These are phyloP conservation scores for Drosophila leonis DNA, from an alignment of 2,888 invertebrate species.

Conservation along the genomic window DNA sequence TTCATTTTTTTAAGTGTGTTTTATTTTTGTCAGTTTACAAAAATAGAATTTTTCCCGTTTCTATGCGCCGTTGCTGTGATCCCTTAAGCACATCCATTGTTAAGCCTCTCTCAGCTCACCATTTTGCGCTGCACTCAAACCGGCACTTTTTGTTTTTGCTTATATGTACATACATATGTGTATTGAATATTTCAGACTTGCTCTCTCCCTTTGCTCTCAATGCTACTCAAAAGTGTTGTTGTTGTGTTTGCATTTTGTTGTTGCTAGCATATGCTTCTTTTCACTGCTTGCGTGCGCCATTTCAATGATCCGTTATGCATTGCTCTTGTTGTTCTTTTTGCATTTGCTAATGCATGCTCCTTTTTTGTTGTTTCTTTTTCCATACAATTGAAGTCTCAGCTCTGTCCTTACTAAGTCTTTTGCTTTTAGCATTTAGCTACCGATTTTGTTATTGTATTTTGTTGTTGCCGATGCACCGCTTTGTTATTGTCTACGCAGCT, in stretches of 20 bases:
- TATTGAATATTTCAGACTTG: background rate
- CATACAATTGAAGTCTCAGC: background rate
- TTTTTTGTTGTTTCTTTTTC: background rate
- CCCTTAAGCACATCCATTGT: background rate
- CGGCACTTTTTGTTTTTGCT: background rate
- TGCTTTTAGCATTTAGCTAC: slow-evolving; percentile 1
- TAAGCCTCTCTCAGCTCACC: background rate
- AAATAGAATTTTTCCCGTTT: background rate
- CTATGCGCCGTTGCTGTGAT: background rate
- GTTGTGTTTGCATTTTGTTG: background rate
- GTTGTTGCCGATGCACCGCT: background rate
- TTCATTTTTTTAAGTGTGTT: background rate
- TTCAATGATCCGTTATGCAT: slow-evolving; percentile 5
- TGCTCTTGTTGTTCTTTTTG: background rate
- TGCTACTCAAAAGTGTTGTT: background rate
- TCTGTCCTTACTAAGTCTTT: background rate
- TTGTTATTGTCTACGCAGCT: background rate
- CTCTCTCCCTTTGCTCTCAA: background rate
- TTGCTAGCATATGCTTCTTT: background rate
- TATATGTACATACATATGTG: no score
- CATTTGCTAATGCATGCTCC: background rate
- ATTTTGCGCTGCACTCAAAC: background rate
- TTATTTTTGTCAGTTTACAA: background rate
- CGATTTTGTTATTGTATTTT: background rate
- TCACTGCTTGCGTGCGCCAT: background rate